These are phyloP conservation scores for Tachyglossus aculeatus DNA, from an alignment of 2,797 vertebrate species.

Conservation along the genomic window DNA sequence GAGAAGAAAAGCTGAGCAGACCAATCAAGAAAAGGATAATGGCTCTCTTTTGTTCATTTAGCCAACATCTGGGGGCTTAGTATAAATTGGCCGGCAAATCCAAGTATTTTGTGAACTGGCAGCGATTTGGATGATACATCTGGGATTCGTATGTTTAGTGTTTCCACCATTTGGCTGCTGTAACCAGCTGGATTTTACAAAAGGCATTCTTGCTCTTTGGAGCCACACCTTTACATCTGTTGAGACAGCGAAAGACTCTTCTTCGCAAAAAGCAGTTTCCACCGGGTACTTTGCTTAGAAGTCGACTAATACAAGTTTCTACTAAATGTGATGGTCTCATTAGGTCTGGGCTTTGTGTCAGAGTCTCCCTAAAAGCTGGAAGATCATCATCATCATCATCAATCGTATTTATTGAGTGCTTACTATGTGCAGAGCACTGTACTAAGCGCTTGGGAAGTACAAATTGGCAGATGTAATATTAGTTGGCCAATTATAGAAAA, in stretches of 20 bases:
- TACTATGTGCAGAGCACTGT: not conserved
- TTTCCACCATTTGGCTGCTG: constrained; percentile 41
- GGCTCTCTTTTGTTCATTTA: constrained; percentile 10
- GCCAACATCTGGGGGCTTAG: constrained; percentile 5
- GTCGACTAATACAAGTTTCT: not conserved
- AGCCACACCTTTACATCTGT: constrained; percentile 19
- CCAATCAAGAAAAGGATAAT: not conserved
- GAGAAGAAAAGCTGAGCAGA: not conserved
- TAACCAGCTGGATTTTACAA: constrained; percentile 45
- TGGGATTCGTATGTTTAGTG: constrained; percentile 37
- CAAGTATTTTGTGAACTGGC: constrained; percentile 39
- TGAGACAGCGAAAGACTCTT: not conserved
- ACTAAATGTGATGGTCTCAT: not conserved
- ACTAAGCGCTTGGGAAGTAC: not conserved
- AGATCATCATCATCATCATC: too few relatives aligned
- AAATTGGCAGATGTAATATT: too few relatives aligned
- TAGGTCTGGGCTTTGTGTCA: not conserved
- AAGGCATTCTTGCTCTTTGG: constrained; percentile 39
- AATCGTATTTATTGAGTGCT: not conserved
- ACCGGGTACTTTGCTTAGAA: not conserved
- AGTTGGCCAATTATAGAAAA: too few relatives aligned
- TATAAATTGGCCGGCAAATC: not conserved
- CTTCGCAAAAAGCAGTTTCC: constrained; percentile 13
- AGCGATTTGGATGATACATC: constrained; percentile 22
- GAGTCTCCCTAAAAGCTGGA: too few relatives aligned